Conservation (phyloP, 2,888 invertebrate genomes). For the Tetheella fluctuosa region DNA sequence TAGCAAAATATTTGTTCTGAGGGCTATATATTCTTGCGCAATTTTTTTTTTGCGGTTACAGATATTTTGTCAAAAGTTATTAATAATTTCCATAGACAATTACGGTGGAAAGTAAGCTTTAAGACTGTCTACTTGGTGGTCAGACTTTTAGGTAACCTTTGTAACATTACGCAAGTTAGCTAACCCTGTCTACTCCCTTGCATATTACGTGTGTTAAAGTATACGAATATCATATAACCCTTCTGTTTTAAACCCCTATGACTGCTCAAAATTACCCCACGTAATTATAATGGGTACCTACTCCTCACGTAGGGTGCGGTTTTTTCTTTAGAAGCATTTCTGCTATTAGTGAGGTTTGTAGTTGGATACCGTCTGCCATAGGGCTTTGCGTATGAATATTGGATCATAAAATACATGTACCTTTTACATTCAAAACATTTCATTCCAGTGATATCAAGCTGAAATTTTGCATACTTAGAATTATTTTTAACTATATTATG, state of each 20-base stretch:
- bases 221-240: conserved; percentile 45
- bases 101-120: too few relatives aligned
- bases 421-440: too few relatives aligned
- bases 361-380: not conserved
- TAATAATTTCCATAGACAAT: too few relatives aligned
- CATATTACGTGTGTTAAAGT: conserved; percentile 19
- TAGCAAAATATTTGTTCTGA: not conserved
- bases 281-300: conserved; percentile 65
- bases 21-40: not conserved
- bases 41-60: not conserved
- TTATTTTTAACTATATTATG: too few relatives aligned
- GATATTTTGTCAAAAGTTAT: too few relatives aligned
- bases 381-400: not conserved
- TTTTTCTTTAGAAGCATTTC: conserved; percentile 61
- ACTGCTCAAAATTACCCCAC: conserved; percentile 66
- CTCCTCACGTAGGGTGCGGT: conserved; percentile 59
- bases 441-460: too few relatives aligned
- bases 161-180: conserved; percentile 21
- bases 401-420: too few relatives aligned
- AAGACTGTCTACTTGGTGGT: not conserved
- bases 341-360: conserved; percentile 35
- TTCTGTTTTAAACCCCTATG: conserved; percentile 62
- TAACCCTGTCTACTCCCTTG: conserved; percentile 23
- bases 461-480: too few relatives aligned
- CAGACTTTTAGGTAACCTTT: not conserved